These are phyloP conservation scores for Hololepta plana DNA, from an alignment of 2,888 invertebrate species.

Conservation along the genomic window DNA sequence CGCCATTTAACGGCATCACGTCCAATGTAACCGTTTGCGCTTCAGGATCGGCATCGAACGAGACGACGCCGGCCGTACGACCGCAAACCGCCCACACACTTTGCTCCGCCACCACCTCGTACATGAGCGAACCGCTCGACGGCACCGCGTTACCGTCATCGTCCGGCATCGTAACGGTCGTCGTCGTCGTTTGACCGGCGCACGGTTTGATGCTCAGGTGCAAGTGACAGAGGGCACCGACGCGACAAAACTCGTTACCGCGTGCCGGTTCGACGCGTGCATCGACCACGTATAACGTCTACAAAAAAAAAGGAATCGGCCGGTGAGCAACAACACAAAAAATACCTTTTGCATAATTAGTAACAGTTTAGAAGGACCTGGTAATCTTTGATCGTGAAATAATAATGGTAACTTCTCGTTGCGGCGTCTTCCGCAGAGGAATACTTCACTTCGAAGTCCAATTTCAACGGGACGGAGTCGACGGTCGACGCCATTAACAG, in stretches of 20 bases:
- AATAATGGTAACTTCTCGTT: slow-evolving; percentile 38
- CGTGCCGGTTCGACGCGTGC: slow-evolving; percentile 63
- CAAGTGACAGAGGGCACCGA: slow-evolving; percentile 73
- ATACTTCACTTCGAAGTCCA: slow-evolving; percentile 45
- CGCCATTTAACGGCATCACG: slow-evolving; percentile 84
- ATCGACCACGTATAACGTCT: slow-evolving; percentile 67
- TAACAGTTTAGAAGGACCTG: slow-evolving; percentile 32
- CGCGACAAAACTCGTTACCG: slow-evolving; percentile 70
- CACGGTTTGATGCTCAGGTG: slow-evolving; percentile 48
- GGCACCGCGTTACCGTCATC: slow-evolving; percentile 12
- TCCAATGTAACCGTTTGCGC: slow-evolving; percentile 68
- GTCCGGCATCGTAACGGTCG: no score
- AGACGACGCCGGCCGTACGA: slow-evolving; percentile 60
- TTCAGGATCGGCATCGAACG: slow-evolving; percentile 20
- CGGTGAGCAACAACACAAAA: background rate
- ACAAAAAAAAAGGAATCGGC: slow-evolving; percentile 9
- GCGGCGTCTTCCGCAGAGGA: slow-evolving; percentile 23
- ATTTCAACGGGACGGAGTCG: slow-evolving; percentile 32
- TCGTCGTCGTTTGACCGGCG: no score
- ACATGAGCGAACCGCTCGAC: slow-evolving; percentile 75
- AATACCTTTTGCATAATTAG: slow-evolving; percentile 1
- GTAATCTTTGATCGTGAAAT: slow-evolving; percentile 66
- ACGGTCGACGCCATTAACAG: slow-evolving; percentile 23
- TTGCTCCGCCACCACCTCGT: slow-evolving; percentile 83
- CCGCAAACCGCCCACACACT: slow-evolving; percentile 89